Evolutionary conservation across 2,113 vertebrate species (phyloP), one percentile per base, ranked within the genome.

Genomic region (Axis porcinus): DNA sequence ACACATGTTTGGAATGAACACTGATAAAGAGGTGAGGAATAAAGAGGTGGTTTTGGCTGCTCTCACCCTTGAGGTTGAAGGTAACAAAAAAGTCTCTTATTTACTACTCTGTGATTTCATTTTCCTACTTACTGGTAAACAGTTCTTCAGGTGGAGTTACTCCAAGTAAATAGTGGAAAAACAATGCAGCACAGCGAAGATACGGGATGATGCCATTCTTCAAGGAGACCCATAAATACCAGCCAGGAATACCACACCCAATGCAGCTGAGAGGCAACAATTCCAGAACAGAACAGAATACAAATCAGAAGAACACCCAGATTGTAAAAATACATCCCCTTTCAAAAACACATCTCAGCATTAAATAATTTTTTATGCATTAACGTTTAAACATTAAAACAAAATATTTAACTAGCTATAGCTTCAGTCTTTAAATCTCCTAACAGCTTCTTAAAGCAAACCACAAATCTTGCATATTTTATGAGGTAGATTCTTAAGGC

Each of bases 111-210:
- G 17, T 86, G 30, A 88, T 40, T 95, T 97, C 33, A 64, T 91
- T 92, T 55, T 98, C 36, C 52, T 91, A 98, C 95, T 99, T 99
- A 99, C 99, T 98, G 93, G 98, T 98, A 52, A 98, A 88, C 54
- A 99, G 99, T 43, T 99, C 99, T 98, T 99, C 99, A 54, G 99
- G 99, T 67, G 99, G 99, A 95, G 99, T 99, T n/a, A 99, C 99
- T 98, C 99, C 99, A 94, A 99, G 99, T 97, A 99, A 99, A 98
- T 99, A 99, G 98, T 99, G 99, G 98, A 99, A 99, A 98, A 99
- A 99, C 55, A 99, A 98, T 91, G 99, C 99, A 96, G 99, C 99
- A 95, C 99, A 99, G 94, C 99, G 99, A 97, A 99, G 99, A 97
- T 99, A 99, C 58, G 99, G 99, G 93, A 98, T 98, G 67, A 99